Evolutionary conservation across 2,888 invertebrate genomes (phyloP), one percentile per base, ranked within the genome.

Genomic region (Nasonovia ribisnigri): DNA sequence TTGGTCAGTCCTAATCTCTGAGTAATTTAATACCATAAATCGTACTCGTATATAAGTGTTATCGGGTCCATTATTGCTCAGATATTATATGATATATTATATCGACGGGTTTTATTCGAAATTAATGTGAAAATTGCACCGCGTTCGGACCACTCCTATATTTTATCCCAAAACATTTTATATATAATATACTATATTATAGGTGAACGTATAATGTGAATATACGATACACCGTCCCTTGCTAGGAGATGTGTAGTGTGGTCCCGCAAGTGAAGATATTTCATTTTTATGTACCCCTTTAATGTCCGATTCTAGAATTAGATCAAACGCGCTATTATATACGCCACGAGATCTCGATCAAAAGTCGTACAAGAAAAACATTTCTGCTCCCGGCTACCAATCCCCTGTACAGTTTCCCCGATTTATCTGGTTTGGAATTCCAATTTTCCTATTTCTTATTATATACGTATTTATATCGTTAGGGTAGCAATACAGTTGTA

Each of bases 21-120:
- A 77, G 36, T 77, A 77, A 77, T 42, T 77, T 77, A 77, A 77
- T 77, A 77, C 36, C 77, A 77, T 36, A 36, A 77, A 77, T 42
- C 36, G 8, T 77, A 77, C 77, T 36, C 77, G 20, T 24, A 36
- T 77, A 77, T 42, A 77, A 77, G 77, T 77, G 77, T 77, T 77
- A 77, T 77, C 77, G 77, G 8, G 36, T 77, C 77, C 77, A 77
- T 77, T 77, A 77, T 36, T 36, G 77, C 77, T 20, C 77, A 77
- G 36, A 77, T 77, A 77, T 77, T 67, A 36, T 67, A 36, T 67
- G 67, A 67, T 67, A 67, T 67, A 67, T 67, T 36, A 88, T 88
- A 88, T 43, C n/a, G 89, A 60, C 43, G 43, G 60, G 57, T 60
- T 89, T 89, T 60, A 60, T 60, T 29, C 11, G 89, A 89, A 89